These are phyloP conservation scores for Conistra vaccinii DNA, from an alignment of 2,888 invertebrate species.

Conservation along the genomic window DNA sequence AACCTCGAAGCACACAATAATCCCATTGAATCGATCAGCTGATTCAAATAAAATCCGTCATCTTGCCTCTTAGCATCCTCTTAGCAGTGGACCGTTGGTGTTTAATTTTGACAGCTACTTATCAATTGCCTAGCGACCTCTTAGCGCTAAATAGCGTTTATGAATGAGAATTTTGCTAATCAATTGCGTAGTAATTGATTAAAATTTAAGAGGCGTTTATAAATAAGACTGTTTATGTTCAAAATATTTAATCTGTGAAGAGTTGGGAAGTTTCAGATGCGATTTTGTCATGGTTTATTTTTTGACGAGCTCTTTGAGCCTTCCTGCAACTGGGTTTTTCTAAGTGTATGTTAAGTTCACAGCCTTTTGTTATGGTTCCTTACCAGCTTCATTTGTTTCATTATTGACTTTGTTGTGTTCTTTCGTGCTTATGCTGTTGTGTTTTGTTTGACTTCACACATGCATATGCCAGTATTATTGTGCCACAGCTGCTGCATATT, in stretches of 20 bases:
- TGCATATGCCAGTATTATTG: neutral
- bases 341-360: neutral
- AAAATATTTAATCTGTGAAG: neutral
- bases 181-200: too few relatives aligned
- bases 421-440: neutral
- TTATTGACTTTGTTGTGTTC: constrained; percentile 6
- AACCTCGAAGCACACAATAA: too few relatives aligned
- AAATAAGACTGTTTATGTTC: too few relatives aligned
- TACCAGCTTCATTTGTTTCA: neutral
- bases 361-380: constrained; percentile 1
- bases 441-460: neutral
- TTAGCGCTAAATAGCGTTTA: too few relatives aligned
- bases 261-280: neutral
- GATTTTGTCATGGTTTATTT: neutral
- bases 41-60: too few relatives aligned
- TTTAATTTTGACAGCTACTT: too few relatives aligned
- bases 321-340: neutral
- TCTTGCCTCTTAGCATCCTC: too few relatives aligned
- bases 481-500: neutral
- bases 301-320: neutral
- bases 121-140: too few relatives aligned
- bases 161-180: too few relatives aligned
- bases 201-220: too few relatives aligned
- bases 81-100: too few relatives aligned
- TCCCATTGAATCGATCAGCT: too few relatives aligned